Evolutionary conservation across 2,888 invertebrate species (phyloP).

Genomic region (Baronia brevicornis): DNA sequence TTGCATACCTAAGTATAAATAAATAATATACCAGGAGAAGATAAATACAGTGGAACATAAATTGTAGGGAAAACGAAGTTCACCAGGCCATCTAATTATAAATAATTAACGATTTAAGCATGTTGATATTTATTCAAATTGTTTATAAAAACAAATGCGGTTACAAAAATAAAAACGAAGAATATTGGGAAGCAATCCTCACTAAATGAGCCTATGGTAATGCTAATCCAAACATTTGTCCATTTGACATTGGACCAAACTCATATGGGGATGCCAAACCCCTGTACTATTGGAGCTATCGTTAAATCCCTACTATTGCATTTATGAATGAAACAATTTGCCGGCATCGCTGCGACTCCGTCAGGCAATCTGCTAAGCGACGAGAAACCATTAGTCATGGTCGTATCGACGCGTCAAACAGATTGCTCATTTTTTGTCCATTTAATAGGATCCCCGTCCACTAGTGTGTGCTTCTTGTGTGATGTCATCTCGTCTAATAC

Average conservation of each 20-base stretch:
- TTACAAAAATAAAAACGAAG: background rate
- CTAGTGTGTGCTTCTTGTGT: conserved; percentile 27
- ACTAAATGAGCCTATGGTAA: conserved; percentile 30
- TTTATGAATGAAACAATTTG: conserved; percentile 73
- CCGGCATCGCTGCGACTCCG: conserved; percentile 62
- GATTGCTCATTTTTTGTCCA: conserved; percentile 65
- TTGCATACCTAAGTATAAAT: too few species aligned
- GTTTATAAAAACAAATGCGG: background rate
- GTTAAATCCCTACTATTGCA: conserved; percentile 58
- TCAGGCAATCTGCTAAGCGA: conserved; percentile 66
- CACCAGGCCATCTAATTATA: too few species aligned
- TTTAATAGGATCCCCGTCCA: conserved; percentile 40
- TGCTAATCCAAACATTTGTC: conserved; percentile 40
- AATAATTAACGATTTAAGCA: too few species aligned
- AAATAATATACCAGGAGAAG: too few species aligned
- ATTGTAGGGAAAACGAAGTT: too few species aligned
- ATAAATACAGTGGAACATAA: too few species aligned
- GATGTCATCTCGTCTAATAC: conserved; percentile 30
- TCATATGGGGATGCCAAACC: conserved; percentile 47
- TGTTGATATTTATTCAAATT: too few species aligned
- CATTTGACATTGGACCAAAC: conserved; percentile 31
- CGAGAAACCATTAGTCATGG: conserved; percentile 63
- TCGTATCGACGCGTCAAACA: conserved; percentile 55
- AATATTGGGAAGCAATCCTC: conserved; percentile 4
- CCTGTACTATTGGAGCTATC: conserved; percentile 58